Base-by-base conservation (phyloP, 2,888 invertebrate genomes). In the Cantharis lateralis region DNA sequence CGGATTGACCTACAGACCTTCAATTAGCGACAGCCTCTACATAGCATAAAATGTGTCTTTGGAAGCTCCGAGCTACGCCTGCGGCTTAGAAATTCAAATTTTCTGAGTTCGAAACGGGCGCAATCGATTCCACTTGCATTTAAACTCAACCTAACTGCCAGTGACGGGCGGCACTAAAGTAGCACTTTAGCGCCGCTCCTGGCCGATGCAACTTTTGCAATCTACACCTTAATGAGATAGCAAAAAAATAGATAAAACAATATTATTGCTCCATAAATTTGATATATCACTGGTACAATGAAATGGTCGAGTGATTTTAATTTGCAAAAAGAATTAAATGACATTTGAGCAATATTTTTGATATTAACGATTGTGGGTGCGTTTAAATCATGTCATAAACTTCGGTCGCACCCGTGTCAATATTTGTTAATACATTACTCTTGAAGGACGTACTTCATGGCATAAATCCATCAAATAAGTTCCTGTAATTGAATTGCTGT, bases 371-470 rank as follows among this genome's bases (percentile, higher is more conserved):
- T 48, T 7, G 69, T 72, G 76, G 68, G 76, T 69, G 69, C 69
- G 28, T 15, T n/a, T 71, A 62, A 28, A 48, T 64, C 66, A 69
- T 72, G 72, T 72, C 72, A 68, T 66, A 75, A 70, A 74, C 66
- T 70, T 61, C 66, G 18, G 71, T 69, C 71, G 68, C 71, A 63
- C 75, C 68, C 77, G 76, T 76, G 75, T 76, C 80, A 72, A 76
- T 82, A 80, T 72, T 83, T 82, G 15, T 82, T 74, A 78, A 80
- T 80, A 77, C 80, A 81, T 82, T 81, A 81, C 68, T 77, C 77
- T 72, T 74, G 71, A 68, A 74, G 61, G 48, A 48, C 48, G n/a
- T n/a, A 48, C 48, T 48, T 48, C 48, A 48, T 7, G n/a, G n/a
- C 48, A 48, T 48, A 48, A 48, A 48, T 48, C n/a, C 48, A 48